phyloP scores from a whole-genome alignment of 2,888 invertebrate genomes.

The Xylophagus ater region DNA sequence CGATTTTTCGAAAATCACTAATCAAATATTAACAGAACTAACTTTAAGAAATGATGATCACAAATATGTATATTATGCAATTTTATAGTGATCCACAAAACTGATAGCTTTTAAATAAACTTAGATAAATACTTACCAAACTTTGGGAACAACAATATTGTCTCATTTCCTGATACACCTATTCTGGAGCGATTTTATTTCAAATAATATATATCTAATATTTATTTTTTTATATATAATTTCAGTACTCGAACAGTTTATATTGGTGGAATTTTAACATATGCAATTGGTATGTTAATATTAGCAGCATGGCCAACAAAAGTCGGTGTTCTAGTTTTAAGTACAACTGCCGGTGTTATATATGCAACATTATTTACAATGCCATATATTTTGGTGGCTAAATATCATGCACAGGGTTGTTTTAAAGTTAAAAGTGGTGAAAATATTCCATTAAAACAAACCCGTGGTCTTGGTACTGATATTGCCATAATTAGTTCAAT shows the following conservation, averaged over 20 bases:
- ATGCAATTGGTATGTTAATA: conserved; percentile 37
- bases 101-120: not conserved
- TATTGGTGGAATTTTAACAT: conserved; percentile 34
- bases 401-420: conserved; percentile 38
- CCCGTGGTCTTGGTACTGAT: conserved; percentile 39
- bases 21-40: too few relatives aligned
- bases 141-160: not conserved
- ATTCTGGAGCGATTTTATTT: not conserved
- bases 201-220: not conserved
- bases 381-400: conserved; percentile 37
- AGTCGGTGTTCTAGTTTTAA: conserved; percentile 35
- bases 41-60: too few relatives aligned
- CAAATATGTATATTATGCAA: too few relatives aligned
- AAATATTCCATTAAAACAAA: conserved; percentile 33
- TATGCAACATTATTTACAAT: conserved; percentile 40
- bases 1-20: too few relatives aligned
- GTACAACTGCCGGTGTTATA: conserved; percentile 37
- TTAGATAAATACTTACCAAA: not conserved
- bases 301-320: conserved; percentile 37
- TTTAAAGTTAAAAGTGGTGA: conserved; percentile 32
- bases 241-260: conserved; percentile 32
- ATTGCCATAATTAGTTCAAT: conserved; percentile 39
- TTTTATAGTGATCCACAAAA: too few relatives aligned
- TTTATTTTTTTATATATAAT: not conserved
- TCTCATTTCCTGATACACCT: not conserved